Conservation (phyloP, 2,888 invertebrate genomes). For the Scaeva pyrastri region DNA sequence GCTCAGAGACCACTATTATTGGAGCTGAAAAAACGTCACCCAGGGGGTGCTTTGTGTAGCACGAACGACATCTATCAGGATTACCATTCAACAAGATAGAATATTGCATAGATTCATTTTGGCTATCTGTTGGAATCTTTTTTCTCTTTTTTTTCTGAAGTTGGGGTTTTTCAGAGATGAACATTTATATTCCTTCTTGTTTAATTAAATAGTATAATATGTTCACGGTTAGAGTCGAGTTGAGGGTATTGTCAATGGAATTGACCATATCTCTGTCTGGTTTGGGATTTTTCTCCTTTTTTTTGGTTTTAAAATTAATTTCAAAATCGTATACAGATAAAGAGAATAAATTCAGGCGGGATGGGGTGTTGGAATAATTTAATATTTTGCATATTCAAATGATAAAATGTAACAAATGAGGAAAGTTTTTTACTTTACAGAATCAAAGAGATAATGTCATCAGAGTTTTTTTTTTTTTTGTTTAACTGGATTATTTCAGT, state of each 20-base stretch:
- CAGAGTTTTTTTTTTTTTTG: too few species aligned
- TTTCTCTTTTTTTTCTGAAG: background rate
- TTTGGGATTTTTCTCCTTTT: background rate
- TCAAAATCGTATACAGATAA: background rate
- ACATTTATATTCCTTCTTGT: constrained; percentile 56
- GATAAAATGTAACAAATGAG: too few species aligned
- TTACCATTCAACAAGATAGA: constrained; percentile 53
- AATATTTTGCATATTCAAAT: background rate
- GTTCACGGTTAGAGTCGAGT: background rate
- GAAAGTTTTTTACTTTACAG: too few species aligned
- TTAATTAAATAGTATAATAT: constrained; percentile 71
- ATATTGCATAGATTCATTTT: constrained; percentile 68
- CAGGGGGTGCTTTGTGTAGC: constrained; percentile 48
- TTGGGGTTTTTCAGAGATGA: constrained; percentile 26
- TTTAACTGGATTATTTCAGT: too few species aligned
- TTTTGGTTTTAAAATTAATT: constrained; percentile 1
- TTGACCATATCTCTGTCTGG: constrained; percentile 7
- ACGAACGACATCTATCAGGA: constrained; percentile 55
- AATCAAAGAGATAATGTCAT: too few species aligned
- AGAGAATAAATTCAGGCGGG: background rate
- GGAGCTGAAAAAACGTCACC: constrained; percentile 22
- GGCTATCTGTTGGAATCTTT: constrained; percentile 51
- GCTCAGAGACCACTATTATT: constrained; percentile 52
- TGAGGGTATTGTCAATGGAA: constrained; percentile 11
- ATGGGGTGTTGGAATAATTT: background rate